phyloP scores from a whole-genome alignment of 2,888 invertebrate genomes.

The Tryphoninae sp. region DNA sequence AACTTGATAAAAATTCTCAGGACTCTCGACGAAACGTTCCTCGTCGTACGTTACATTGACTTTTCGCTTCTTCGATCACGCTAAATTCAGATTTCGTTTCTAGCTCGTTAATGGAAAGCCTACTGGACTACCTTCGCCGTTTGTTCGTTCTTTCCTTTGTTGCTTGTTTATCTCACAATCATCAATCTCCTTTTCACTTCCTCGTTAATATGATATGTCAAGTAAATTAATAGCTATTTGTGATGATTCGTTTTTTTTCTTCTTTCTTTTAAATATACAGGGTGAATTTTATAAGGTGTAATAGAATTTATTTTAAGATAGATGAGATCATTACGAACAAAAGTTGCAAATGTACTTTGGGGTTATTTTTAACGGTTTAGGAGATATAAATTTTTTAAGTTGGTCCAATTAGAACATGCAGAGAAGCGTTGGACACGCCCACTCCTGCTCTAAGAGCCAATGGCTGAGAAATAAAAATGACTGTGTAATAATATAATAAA shows the following conservation, averaged over 20 bases:
- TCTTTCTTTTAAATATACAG: conserved; percentile 1
- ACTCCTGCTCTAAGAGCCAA: no score
- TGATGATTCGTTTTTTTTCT: conserved; percentile 61
- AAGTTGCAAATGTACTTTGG: no score
- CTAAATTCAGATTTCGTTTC: conserved; percentile 22
- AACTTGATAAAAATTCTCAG: conserved; percentile 47
- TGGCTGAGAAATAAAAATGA: no score
- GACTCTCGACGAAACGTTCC: conserved; percentile 9
- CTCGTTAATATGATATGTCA: conserved; percentile 74
- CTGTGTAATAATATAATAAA: no score
- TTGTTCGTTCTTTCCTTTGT: no score
- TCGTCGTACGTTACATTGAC: neutral
- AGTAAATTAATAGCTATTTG: conserved; percentile 69
- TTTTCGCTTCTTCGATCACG: neutral
- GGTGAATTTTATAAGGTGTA: no score
- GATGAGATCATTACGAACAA: no score
- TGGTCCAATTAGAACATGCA: no score
- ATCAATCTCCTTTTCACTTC: neutral
- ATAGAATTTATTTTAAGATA: no score
- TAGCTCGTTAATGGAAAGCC: conserved; percentile 49
- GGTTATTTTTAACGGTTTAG: no score
- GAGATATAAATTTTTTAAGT: no score
- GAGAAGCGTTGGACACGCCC: no score
- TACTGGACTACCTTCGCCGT: conserved; percentile 38
- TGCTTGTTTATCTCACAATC: conserved; percentile 19